These are phyloP conservation scores for Crotalus viridis DNA, from an alignment of 2,113 vertebrate genomes.

Conservation along the genomic window DNA sequence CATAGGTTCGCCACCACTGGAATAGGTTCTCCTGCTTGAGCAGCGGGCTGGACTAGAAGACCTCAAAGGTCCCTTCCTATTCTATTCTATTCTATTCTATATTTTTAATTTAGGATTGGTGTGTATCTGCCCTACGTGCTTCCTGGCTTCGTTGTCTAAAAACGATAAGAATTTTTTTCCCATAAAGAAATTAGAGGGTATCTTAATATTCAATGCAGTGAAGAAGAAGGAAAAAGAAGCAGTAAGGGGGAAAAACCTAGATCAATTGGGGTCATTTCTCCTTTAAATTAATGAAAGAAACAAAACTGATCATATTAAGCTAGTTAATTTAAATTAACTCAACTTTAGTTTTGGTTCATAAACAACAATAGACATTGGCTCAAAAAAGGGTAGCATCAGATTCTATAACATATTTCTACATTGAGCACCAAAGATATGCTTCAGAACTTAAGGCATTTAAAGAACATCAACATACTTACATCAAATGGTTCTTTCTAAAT, in stretches of 20 bases:
- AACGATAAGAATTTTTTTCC: neutral
- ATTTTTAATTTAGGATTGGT: neutral
- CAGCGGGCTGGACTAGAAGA: no score
- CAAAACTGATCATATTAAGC: neutral
- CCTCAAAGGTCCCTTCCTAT: no score
- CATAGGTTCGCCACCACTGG: no score
- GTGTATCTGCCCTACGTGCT: neutral
- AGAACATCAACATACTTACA: slow-evolving; percentile 1
- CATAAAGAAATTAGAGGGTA: neutral
- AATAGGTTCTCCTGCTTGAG: no score
- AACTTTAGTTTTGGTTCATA: neutral
- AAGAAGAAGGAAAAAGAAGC: neutral
- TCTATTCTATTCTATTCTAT: no score
- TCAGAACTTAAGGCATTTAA: neutral
- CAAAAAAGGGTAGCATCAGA: neutral
- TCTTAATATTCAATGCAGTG: neutral
- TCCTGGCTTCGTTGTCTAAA: neutral
- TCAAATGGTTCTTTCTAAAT: neutral
- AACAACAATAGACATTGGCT: neutral
- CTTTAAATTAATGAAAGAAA: neutral
- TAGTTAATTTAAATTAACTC: neutral
- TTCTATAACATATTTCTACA: neutral
- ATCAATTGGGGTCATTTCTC: neutral
- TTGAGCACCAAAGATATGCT: neutral
- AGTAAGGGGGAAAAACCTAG: neutral